Evolutionary conservation across 1,140 invertebrate species (phyloP).

Genomic region (Zaprionus camerounensis): DNA sequence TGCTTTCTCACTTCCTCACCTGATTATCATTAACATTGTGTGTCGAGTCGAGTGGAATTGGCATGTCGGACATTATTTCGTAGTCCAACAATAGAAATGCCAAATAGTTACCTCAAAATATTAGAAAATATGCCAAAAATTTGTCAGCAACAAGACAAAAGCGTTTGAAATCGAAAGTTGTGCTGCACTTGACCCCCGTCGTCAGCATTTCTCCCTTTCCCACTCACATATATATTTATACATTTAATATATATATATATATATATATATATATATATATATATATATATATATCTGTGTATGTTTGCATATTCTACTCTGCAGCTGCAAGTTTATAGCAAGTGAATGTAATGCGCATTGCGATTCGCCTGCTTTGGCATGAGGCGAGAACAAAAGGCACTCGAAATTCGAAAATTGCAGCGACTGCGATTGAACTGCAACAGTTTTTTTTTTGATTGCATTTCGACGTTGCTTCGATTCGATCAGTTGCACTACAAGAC

Average conservation of each 20-base stretch:
- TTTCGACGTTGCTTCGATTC: slow-evolving; percentile 65
- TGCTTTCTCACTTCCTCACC: background rate
- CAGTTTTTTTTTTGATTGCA: slow-evolving; percentile 65
- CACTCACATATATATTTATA: background rate
- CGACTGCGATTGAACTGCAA: slow-evolving; percentile 54
- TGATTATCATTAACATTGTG: background rate
- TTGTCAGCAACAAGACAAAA: slow-evolving; percentile 54
- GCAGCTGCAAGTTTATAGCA: background rate
- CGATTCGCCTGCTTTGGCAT: slow-evolving; percentile 48
- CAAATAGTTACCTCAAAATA: slow-evolving; percentile 44
- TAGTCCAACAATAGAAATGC: slow-evolving; percentile 28
- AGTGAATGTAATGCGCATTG: slow-evolving; percentile 36
- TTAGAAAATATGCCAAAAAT: slow-evolving; percentile 68
- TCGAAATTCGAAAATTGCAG: slow-evolving; percentile 26
- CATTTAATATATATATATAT: background rate
- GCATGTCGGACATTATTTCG: background rate
- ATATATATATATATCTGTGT: background rate
- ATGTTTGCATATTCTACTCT: background rate
- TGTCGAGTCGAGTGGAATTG: background rate
- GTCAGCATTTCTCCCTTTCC: no score
- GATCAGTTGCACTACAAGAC: slow-evolving; percentile 70
- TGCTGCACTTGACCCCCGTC: background rate
- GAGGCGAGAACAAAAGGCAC: slow-evolving; percentile 38
- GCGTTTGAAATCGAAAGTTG: slow-evolving; percentile 68
- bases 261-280: background rate